These are phyloP conservation scores for Thamnophis elegans DNA, from an alignment of 2,797 vertebrate genomes.

Conservation along the genomic window DNA sequence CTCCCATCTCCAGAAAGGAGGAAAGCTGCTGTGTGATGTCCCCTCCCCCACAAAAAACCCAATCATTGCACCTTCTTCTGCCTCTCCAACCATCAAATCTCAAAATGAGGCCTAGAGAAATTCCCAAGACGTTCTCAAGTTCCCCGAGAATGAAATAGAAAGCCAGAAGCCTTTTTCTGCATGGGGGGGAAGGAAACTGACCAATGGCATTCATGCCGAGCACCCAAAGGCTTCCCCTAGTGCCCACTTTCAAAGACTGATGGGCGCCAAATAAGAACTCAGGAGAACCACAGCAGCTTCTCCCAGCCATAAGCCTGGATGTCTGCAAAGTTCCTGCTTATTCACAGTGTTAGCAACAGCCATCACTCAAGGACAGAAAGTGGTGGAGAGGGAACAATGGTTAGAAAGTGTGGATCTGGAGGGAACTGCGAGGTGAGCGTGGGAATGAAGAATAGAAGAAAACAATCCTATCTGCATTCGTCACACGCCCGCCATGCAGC, in stretches of 20 bases:
- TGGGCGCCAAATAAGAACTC: slow-evolving; percentile 45
- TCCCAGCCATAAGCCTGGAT: slow-evolving; percentile 64
- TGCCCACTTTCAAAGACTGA: not conserved
- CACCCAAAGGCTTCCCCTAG: not conserved
- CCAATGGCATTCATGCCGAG: not conserved
- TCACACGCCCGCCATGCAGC: slow-evolving; percentile 1
- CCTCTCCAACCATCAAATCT: not conserved
- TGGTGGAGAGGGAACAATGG: slow-evolving; percentile 25
- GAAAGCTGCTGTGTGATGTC: not conserved
- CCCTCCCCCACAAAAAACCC: not conserved
- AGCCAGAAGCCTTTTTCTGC: not conserved
- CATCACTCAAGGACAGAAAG: slow-evolving; percentile 27
- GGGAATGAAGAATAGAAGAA: slow-evolving; percentile 31
- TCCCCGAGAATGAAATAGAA: not conserved
- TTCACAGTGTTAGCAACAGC: slow-evolving; percentile 59
- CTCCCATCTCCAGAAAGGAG: not conserved
- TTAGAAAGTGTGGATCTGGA: slow-evolving; percentile 55
- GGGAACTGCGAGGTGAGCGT: slow-evolving; percentile 59
- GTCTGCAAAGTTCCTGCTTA: slow-evolving; percentile 55
- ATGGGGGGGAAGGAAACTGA: not conserved
- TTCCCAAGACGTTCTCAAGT: not conserved
- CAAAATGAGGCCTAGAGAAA: not conserved
- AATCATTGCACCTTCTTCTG: not conserved
- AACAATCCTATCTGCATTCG: slow-evolving; percentile 22
- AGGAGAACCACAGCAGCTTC: slow-evolving; percentile 42